These are phyloP conservation scores for Lithobates sylvaticus DNA, from an alignment of 2,797 vertebrate species.

Conservation along the genomic window DNA sequence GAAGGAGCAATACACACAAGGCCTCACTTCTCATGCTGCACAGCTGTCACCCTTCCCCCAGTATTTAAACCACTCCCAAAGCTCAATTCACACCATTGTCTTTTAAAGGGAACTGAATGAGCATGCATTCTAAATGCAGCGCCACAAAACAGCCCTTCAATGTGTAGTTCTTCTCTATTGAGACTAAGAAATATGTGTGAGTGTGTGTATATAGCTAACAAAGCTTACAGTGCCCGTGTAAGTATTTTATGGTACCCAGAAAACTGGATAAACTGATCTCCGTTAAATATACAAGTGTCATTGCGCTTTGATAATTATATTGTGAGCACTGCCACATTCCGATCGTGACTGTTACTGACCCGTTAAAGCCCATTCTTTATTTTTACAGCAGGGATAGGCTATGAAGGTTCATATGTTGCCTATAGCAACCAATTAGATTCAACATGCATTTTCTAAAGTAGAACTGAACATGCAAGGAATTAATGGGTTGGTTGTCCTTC, in stretches of 20 bases:
- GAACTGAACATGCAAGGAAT: too few species aligned
- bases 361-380: background rate
- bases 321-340: background rate
- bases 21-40: conserved; percentile 37
- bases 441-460: too few species aligned
- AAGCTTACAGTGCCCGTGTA: background rate
- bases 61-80: conserved; percentile 40
- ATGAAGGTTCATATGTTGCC: background rate
- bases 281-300: background rate
- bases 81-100: conserved; percentile 31
- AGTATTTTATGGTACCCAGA: background rate
- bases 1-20: conserved; percentile 26
- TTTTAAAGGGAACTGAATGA: conserved; percentile 26
- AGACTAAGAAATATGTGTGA: background rate
- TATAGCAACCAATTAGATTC: too few species aligned
- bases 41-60: conserved; percentile 44
- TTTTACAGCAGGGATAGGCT: background rate
- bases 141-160: background rate
- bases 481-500: too few species aligned
- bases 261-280: background rate
- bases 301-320: background rate
- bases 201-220: too few species aligned
- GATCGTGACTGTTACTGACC: background rate
- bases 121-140: conserved; percentile 5
- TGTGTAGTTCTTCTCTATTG: background rate